Percentiles rank a stretch among this genome's conserved stretches.
Evolutionary conservation across 1,140 invertebrate genomes (phyloP).

Genomic region (Dendrolimus kikuchii): DNA sequence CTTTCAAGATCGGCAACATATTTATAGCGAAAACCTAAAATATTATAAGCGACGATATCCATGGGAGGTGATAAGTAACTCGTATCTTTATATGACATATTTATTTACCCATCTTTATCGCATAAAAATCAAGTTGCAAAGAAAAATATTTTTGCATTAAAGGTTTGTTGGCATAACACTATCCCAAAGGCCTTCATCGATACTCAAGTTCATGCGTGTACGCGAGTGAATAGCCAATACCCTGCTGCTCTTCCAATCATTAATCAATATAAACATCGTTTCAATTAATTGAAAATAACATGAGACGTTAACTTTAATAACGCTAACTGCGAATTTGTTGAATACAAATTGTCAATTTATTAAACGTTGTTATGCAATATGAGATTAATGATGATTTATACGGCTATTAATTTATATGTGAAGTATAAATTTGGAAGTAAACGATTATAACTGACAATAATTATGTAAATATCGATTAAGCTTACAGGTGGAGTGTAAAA

Average conservation of each 20-base stretch:
- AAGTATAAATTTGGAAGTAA: background rate
- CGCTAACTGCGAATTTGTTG: conserved; percentile 15
- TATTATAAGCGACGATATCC: too few relatives aligned
- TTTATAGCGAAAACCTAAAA: too few relatives aligned
- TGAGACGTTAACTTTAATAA: conserved; percentile 17
- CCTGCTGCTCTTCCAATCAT: conserved; percentile 35
- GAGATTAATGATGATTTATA: conserved; percentile 17
- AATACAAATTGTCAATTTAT: conserved; percentile 21
- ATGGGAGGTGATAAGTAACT: too few relatives aligned
- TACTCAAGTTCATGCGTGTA: background rate
- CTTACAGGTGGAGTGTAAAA: too few relatives aligned
- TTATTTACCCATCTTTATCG: too few relatives aligned
- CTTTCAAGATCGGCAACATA: too few relatives aligned
- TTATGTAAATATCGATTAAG: too few relatives aligned
- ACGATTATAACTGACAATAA: too few relatives aligned
- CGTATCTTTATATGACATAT: too few relatives aligned
- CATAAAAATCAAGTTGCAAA: too few relatives aligned
- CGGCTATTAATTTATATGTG: conserved; percentile 10
- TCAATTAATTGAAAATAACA: conserved; percentile 47
- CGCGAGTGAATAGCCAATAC: conserved; percentile 13
- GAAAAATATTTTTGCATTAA: too few relatives aligned
- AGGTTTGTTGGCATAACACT: background rate
- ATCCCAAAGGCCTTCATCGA: background rate
- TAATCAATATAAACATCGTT: conserved; percentile 48
- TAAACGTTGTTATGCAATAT: conserved; percentile 11